Evolutionary conservation across 1,140 invertebrate species (phyloP), one percentile per base, ranked within the genome.

Genomic region (Phocides pigmalion): DNA sequence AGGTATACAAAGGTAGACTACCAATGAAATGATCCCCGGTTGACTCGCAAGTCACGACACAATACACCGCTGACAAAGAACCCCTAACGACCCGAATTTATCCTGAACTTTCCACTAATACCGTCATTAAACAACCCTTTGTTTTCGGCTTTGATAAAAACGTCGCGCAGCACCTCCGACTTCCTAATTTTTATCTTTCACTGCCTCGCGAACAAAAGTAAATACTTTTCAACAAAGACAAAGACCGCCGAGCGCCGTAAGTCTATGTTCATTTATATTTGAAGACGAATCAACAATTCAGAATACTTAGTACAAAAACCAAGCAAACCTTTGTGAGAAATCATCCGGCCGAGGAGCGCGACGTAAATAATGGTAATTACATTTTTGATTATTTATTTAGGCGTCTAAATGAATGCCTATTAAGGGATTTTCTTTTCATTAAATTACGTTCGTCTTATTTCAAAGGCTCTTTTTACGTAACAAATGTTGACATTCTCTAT

Each of bases 71-170:
- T 79, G 79, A 87, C 83, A 86, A 87, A 86, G 84, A 82, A 78
- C 75, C 71, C 72, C 73, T 87, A 89, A 89, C 78, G 86, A 87
- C 76, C 72, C 68, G 74, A 87, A 89, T 89, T 89, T 84, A 89
- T 89, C 81, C 83, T 80, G 81, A 85, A 87, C 86, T 89, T 84
- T 87, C 76, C 81, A 83, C 86, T 87, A 87, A 87, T 89, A 87
- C 82, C 81, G 77, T 81, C 84, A 89, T 89, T 89, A 86, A 86
- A 89, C 84, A 89, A 82, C 79, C 86, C 82, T 89, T 89, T 89
- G 84, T 89, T 86, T 87, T 75, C 73, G 72, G 67, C 84, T 83
- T 87, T 89, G 86, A 89, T 87, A 89, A 89, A 89, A 89, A 86
- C 80, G 76, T 70, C 73, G 71, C 72, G 74, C 72, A 80, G 76